Evolutionary conservation across 2,888 invertebrate genomes (phyloP).

Genomic region (Dryococelus australis): DNA sequence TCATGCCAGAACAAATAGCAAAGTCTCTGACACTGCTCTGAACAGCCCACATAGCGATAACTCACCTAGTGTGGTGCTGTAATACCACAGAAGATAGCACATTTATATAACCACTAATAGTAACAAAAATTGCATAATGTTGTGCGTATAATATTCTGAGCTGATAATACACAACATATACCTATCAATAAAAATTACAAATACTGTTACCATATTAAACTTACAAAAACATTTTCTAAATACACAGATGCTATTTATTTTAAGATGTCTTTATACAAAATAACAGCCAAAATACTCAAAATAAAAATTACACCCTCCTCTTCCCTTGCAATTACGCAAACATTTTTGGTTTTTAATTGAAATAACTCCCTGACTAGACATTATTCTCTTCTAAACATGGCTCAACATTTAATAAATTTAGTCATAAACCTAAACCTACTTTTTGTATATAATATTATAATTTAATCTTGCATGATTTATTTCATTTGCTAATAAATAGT

Average conservation of each 20-base stretch:
- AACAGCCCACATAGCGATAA: background rate
- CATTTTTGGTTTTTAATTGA: conserved; percentile 1
- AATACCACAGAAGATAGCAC: background rate
- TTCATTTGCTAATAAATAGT: background rate
- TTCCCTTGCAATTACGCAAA: background rate
- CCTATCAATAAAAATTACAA: background rate
- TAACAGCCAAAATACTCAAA: background rate
- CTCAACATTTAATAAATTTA: background rate
- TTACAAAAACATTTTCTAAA: background rate
- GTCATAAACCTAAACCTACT: background rate
- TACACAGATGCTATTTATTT: background rate
- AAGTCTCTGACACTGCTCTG: background rate
- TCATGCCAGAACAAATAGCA: too few species aligned
- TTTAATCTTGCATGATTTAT: background rate
- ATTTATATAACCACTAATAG: background rate
- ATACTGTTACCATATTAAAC: background rate
- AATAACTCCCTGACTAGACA: background rate
- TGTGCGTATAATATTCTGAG: background rate
- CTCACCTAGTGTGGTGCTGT: background rate
- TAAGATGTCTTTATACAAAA: background rate
- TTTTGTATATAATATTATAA: background rate
- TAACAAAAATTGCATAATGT: background rate
- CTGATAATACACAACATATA: background rate
- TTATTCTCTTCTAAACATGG: background rate
- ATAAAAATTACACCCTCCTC: background rate